Evolutionary conservation across 2,888 invertebrate species (phyloP).

Genomic region (Platycheirus rosarum): DNA sequence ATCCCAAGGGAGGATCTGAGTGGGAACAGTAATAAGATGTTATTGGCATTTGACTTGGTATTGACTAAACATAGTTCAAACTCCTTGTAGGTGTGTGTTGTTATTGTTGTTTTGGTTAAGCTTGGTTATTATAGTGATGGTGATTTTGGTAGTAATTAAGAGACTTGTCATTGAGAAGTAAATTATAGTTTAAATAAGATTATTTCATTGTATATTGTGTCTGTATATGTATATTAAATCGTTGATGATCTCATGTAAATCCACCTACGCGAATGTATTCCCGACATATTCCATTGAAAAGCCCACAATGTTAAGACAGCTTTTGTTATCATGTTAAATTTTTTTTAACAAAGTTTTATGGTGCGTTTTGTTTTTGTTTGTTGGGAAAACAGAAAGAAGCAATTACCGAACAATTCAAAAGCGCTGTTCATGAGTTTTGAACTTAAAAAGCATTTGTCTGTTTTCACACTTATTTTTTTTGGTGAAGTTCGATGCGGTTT

Average conservation of each 20-base stretch:
- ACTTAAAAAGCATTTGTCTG: constrained; percentile 70
- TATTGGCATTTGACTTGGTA: constrained; percentile 35
- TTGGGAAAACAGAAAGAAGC: constrained; percentile 14
- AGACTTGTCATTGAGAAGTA: constrained; percentile 13
- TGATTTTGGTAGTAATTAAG: constrained; percentile 20
- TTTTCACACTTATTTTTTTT: constrained; percentile 51
- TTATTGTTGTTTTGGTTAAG: constrained; percentile 36
- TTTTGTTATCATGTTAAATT: no score
- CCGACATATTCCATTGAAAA: no score
- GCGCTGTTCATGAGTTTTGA: constrained; percentile 61
- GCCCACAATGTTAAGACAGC: no score
- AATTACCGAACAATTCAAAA: constrained; percentile 52
- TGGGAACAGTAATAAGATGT: constrained; percentile 42
- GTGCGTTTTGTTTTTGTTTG: not conserved
- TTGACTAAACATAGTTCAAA: constrained; percentile 27
- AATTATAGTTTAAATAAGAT: constrained; percentile 11
- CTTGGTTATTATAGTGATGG: constrained; percentile 16
- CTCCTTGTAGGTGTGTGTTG: constrained; percentile 15
- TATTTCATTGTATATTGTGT: constrained; percentile 19
- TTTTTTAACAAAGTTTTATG: no score
- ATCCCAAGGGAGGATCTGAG: constrained; percentile 25
- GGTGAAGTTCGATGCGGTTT: constrained; percentile 39
- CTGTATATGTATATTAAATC: no score
- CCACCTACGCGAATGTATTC: no score
- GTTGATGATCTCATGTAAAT: no score